phyloP scores from a whole-genome alignment of 2,888 invertebrate genomes.

The Aspidiotus destructor region DNA sequence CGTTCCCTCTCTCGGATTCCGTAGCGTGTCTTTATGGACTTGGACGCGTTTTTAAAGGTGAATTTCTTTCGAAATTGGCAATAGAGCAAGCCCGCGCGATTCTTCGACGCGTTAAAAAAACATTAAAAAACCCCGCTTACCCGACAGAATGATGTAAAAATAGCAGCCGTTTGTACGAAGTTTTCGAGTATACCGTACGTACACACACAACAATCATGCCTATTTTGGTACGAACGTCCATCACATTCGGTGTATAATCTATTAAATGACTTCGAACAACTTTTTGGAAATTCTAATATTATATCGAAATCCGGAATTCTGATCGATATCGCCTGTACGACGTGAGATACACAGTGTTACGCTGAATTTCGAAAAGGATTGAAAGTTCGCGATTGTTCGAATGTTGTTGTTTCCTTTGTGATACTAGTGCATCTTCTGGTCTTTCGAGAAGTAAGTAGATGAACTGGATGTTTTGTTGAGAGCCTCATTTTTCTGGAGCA shows the following conservation, averaged over 20 bases:
- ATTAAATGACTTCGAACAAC: no score
- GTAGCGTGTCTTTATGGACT: neutral
- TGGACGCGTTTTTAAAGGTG: conserved; percentile 7
- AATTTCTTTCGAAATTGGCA: conserved; percentile 19
- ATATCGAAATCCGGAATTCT: no score
- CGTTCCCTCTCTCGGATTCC: neutral
- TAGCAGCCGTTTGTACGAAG: conserved; percentile 16
- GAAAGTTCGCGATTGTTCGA: no score
- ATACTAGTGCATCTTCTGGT: no score
- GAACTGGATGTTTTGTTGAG: no score
- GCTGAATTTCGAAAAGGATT: no score
- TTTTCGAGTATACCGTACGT: neutral
- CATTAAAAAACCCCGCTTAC: conserved; percentile 3
- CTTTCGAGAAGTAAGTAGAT: no score
- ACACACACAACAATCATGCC: conserved; percentile 25
- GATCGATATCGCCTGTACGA: no score
- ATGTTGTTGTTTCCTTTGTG: no score
- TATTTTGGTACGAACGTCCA: conserved; percentile 28
- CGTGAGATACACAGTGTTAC: no score
- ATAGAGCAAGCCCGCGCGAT: conserved; percentile 17
- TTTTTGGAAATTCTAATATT: no score
- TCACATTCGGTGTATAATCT: conserved; percentile 1
- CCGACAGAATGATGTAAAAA: conserved; percentile 15
- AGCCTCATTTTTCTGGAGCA: no score
- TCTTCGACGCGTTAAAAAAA: conserved; percentile 13